Evolutionary conservation across 2,888 invertebrate genomes (phyloP).

Genomic region (Polydrusus pterygomalis): DNA sequence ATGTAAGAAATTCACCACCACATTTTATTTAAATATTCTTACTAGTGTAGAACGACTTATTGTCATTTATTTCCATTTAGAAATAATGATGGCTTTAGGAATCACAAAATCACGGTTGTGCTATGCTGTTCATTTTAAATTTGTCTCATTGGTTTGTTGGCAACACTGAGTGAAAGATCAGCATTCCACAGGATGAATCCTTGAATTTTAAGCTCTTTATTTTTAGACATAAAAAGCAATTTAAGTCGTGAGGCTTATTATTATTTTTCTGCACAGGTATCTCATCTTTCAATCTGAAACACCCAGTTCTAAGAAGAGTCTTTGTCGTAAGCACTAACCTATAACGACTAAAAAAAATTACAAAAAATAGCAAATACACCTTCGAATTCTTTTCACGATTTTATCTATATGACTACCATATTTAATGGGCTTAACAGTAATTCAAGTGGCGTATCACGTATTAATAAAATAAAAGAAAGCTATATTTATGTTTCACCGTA

Average conservation of each 20-base stretch:
- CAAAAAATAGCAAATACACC: slow-evolving; percentile 17
- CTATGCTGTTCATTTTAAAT: too few relatives aligned
- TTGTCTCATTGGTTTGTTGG: too few relatives aligned
- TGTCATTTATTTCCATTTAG: too few relatives aligned
- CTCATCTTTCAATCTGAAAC: slow-evolving; percentile 16
- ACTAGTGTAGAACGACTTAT: too few relatives aligned
- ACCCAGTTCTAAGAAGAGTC: slow-evolving; percentile 19
- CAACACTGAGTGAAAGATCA: background rate
- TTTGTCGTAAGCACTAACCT: slow-evolving; percentile 12
- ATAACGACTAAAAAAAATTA: slow-evolving; percentile 18
- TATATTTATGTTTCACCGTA: background rate
- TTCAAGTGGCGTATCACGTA: slow-evolving; percentile 7
- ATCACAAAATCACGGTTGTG: too few relatives aligned
- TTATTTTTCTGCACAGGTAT: slow-evolving; percentile 3
- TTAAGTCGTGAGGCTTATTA: background rate
- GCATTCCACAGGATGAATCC: background rate
- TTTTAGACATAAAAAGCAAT: slow-evolving; percentile 15
- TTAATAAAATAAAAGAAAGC: slow-evolving; percentile 18
- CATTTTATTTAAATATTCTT: too few relatives aligned
- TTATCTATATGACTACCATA: slow-evolving; percentile 23
- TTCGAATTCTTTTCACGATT: slow-evolving; percentile 37
- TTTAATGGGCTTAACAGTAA: slow-evolving; percentile 26
- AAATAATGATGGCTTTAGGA: too few relatives aligned
- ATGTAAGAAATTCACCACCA: too few relatives aligned
- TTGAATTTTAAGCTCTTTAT: background rate